phyloP scores from a whole-genome alignment of 2,888 invertebrate genomes.

The Keiferia lycopersicella region DNA sequence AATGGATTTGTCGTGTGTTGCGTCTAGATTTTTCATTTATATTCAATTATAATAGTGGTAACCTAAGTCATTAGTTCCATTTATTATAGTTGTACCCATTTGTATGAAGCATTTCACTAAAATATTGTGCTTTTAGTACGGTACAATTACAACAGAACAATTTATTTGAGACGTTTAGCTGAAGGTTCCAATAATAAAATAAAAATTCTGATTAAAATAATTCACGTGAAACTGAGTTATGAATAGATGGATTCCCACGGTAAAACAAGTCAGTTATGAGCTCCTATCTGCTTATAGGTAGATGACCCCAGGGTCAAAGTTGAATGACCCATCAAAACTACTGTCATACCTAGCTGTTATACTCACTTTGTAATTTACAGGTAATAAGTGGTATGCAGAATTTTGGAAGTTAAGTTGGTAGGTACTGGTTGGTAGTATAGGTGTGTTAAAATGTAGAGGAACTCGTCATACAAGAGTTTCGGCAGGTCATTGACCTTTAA shows the following conservation, averaged over 20 bases:
- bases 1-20: too few relatives aligned
- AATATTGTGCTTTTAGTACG: neutral
- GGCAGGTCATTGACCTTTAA: constrained; percentile 23
- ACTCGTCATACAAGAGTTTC: neutral
- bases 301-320: neutral
- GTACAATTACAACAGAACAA: neutral
- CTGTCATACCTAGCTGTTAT: neutral
- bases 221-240: neutral
- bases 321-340: neutral
- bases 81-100: too few relatives aligned
- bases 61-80: too few relatives aligned
- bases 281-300: neutral
- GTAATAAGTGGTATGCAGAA: too few relatives aligned
- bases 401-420: neutral
- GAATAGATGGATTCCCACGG: neutral
- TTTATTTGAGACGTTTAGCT: neutral
- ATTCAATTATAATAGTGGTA: too few relatives aligned
- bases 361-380: neutral
- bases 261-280: neutral
- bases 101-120: neutral
- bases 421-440: too few relatives aligned
- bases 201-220: neutral
- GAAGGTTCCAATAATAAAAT: neutral
- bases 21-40: too few relatives aligned
- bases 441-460: neutral